Base-by-base conservation (phyloP, 37 sponge, comb jelly and placozoan genomes). In the Hormiphora californensis region DNA sequence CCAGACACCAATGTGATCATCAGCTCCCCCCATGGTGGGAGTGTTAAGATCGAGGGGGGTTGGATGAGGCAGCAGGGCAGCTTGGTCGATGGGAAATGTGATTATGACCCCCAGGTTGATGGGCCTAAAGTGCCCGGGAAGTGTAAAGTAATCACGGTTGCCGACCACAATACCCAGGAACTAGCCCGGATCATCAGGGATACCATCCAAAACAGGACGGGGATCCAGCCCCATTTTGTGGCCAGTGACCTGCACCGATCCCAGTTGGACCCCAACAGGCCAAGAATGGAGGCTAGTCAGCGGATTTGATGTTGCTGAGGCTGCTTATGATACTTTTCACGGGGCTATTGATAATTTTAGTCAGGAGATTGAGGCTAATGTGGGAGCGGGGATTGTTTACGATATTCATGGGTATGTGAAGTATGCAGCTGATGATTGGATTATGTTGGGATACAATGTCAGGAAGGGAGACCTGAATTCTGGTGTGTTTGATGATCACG, bases 381-480 rank as follows among this genome's bases (percentile, higher is more conserved):
- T 23, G 11, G 46, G 43, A 1, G 46, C 81, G 3, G 81, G 44
- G 1, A 41, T 73, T 7, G 46, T 43, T 30, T 73, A 43, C 25
- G 81, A 73, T 36, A 41, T 73, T 28, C 81, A 73, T 21, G 81
- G 81, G 23, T 73, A 73, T 46, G 43, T 46, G 28, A 11, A 43
- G 4, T 46, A 73, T 28, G 43, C 40, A 25, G 43, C 35, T 21
- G 81, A 73, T 28, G 43, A 73, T 21, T 73, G 81, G 81, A 43
- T 73, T n/a, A 46, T 43, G 43, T 46, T 73, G 41, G 81, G 81
- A 3, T 73, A 73, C 81, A 73, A 73, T 30, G n/a, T 73, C 9
- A n/a, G 22, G 2, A 46, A 46, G 44, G 5, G 8, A 5, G 28
- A 40, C 5, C 81, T 73, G 21, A 73, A 73, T 30, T 4, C 40